Conservation (phyloP, 2,113 vertebrate species). For the Phylloscopus whistleri region DNA sequence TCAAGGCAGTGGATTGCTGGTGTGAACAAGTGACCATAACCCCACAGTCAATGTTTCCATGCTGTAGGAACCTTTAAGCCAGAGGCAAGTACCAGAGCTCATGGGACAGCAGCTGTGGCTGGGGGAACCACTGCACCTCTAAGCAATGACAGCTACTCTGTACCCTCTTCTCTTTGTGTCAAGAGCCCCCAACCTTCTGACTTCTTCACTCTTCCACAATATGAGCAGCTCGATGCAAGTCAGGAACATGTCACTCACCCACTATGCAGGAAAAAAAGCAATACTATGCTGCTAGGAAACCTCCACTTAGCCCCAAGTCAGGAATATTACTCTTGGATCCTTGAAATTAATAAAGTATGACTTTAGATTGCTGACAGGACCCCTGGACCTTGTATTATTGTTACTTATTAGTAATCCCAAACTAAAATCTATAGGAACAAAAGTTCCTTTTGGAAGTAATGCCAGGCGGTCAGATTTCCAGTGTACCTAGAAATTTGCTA, state of each 20-base stretch:
- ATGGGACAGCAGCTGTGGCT: neutral
- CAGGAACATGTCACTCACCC: neutral
- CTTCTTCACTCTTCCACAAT: neutral
- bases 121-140: neutral
- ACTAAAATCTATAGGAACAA: neutral
- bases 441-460: neutral
- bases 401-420: neutral
- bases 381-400: neutral
- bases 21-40: neutral
- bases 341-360: neutral
- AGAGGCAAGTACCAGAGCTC: neutral
- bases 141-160: neutral
- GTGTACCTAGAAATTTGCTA: neutral
- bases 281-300: neutral
- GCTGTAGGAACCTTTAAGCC: neutral
- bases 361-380: neutral
- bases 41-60: rapidly evolving
- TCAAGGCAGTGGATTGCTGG: neutral
- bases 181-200: neutral
- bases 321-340: neutral
- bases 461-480: neutral
- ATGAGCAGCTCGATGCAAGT: neutral
- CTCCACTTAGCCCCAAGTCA: neutral
- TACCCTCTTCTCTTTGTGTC: neutral
- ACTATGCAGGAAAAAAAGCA: neutral